These are phyloP conservation scores for Cephalophus harveyi DNA, from an alignment of 2,113 vertebrate genomes.

Conservation along the genomic window DNA sequence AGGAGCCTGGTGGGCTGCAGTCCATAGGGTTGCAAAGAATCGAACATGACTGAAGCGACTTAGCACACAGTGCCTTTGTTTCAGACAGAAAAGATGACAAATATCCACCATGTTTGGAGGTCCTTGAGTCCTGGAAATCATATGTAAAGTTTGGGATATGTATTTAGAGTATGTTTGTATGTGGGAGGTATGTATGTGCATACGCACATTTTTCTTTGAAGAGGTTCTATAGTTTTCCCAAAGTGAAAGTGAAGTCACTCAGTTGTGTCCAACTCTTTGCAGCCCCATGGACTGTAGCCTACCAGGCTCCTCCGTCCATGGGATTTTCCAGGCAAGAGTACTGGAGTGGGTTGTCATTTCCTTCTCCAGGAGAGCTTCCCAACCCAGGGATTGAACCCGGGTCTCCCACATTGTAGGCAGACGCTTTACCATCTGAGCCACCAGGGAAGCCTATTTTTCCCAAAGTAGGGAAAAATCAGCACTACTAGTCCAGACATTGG, in stretches of 20 bases:
- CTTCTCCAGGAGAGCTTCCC: too few species aligned
- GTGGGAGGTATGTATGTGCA: neutral
- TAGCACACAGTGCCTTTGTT: neutral
- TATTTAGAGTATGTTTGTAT: neutral
- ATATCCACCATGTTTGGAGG: neutral
- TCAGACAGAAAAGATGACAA: neutral
- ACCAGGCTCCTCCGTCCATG: too few species aligned
- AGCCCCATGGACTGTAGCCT: too few species aligned
- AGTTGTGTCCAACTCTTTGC: too few species aligned
- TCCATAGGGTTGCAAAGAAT: neutral
- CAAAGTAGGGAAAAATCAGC: neutral
- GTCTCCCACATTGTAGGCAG: too few species aligned
- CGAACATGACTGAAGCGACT: neutral
- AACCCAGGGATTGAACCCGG: too few species aligned
- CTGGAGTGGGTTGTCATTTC: too few species aligned
- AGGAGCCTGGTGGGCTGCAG: neutral
- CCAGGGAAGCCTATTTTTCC: neutral
- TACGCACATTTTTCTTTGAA: neutral
- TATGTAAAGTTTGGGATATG: neutral
- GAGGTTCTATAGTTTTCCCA: neutral
- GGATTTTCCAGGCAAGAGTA: too few species aligned
- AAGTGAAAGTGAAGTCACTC: neutral
- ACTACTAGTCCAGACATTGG: neutral
- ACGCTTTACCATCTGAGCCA: too few species aligned
- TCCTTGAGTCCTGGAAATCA: neutral